Evolutionary conservation across 2,113 vertebrate species (phyloP).

Genomic region (Trogon melanurus): DNA sequence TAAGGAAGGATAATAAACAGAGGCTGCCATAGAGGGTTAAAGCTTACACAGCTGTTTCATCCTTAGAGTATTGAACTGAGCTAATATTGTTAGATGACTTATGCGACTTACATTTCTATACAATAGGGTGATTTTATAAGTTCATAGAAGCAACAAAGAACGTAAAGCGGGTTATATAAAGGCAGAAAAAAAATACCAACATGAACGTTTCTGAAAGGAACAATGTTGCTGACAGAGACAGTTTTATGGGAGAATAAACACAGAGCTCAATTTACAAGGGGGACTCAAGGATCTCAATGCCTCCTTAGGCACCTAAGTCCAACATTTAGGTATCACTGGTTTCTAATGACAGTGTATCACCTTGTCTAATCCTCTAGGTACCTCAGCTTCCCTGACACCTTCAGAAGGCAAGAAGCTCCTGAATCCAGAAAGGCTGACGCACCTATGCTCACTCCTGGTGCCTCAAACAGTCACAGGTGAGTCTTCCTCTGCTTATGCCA

Average conservation of each 20-base stretch:
- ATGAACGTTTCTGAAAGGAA: not conserved
- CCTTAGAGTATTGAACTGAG: not conserved
- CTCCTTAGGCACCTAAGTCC: not conserved
- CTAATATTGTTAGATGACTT: not conserved
- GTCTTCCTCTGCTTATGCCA: not conserved
- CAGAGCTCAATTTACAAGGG: not conserved
- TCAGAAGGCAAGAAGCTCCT: not conserved
- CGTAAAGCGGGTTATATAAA: not conserved
- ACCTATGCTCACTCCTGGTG: not conserved
- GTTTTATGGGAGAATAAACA: not conserved
- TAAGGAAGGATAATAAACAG: conserved; percentile 28
- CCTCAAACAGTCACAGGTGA: not conserved
- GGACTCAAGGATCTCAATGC: not conserved
- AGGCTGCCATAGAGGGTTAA: conserved; percentile 38
- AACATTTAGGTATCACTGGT: not conserved
- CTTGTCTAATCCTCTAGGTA: not conserved
- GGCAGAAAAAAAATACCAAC: not conserved
- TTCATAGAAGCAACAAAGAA: conserved; percentile 20
- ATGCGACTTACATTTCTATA: not conserved
- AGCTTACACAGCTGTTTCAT: conserved; percentile 16
- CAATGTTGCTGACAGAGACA: not conserved
- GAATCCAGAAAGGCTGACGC: not conserved
- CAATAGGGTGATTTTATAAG: not conserved
- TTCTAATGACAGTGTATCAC: not conserved
- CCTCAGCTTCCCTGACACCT: not conserved